Percentiles rank a stretch among this genome's conserved stretches.
These are phyloP conservation scores for Ammodytes marinus DNA, from an alignment of 2,113 vertebrate genomes.

Conservation along the genomic window DNA sequence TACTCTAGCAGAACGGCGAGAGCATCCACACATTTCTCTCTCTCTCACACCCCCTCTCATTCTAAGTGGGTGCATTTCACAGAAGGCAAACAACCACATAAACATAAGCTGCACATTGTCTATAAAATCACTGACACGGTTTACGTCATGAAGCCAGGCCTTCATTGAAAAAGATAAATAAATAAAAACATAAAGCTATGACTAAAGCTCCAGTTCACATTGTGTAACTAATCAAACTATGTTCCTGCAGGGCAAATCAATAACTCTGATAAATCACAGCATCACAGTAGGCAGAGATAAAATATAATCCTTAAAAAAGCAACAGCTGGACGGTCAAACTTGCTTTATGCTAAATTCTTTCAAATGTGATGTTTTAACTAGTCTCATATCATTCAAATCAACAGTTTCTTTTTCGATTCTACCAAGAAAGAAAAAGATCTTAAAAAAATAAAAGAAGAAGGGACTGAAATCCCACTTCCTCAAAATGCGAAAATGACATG, in stretches of 20 bases:
- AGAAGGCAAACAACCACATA: slow-evolving; percentile 42
- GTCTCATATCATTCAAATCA: background rate
- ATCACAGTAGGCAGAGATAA: background rate
- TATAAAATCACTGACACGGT: slow-evolving; percentile 61
- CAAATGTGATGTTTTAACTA: slow-evolving; percentile 6
- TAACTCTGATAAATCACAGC: slow-evolving; percentile 35
- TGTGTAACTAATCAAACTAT: slow-evolving; percentile 52
- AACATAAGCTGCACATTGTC: slow-evolving; percentile 44
- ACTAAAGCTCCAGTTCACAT: slow-evolving; percentile 40
- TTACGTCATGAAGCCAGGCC: slow-evolving; percentile 57
- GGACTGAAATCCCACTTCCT: slow-evolving; percentile 53
- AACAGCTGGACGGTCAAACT: slow-evolving; percentile 8
- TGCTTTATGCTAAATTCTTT: background rate
- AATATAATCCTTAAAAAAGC: slow-evolving; percentile 24
- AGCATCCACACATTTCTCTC: slow-evolving; percentile 26
- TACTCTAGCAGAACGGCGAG: slow-evolving; percentile 59
- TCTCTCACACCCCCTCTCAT: slow-evolving; percentile 43
- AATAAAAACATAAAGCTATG: slow-evolving; percentile 31
- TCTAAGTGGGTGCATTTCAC: slow-evolving; percentile 60
- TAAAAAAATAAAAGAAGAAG: too few species aligned
- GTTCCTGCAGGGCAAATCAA: slow-evolving; percentile 61
- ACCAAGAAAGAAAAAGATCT: background rate
- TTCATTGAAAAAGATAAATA: slow-evolving; percentile 49
- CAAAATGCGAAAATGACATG: slow-evolving; percentile 60
- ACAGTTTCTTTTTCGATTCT: slow-evolving; percentile 28